These are phyloP conservation scores for Mamestra configurata DNA, from an alignment of 1,140 invertebrate genomes.

Conservation along the genomic window DNA sequence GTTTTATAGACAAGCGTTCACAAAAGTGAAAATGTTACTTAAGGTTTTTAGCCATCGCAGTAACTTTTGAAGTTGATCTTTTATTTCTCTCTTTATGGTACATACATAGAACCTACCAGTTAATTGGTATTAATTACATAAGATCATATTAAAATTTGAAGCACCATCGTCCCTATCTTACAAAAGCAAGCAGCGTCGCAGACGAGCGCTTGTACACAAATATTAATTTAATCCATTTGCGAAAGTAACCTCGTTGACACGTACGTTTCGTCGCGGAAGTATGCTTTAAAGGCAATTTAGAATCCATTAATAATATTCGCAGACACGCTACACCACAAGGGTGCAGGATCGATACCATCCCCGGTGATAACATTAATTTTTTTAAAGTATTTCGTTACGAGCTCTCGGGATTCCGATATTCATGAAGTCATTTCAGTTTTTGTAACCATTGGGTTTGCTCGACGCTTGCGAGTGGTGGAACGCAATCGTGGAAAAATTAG, in stretches of 20 bases:
- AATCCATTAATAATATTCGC: conserved; percentile 64
- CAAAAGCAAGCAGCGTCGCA: neutral
- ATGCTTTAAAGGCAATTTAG: conserved; percentile 62
- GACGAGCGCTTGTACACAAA: conserved; percentile 21
- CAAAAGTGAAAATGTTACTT: too few relatives aligned
- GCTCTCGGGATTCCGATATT: conserved; percentile 10
- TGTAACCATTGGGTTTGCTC: neutral
- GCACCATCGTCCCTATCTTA: neutral
- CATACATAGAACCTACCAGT: too few relatives aligned
- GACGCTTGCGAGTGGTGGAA: neutral
- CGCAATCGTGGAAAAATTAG: neutral
- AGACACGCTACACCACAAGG: conserved; percentile 49
- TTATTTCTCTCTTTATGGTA: too few relatives aligned
- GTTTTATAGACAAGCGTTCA: too few relatives aligned
- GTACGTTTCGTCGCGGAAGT: conserved; percentile 53
- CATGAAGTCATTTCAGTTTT: conserved; percentile 2
- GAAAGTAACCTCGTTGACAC: conserved; percentile 57
- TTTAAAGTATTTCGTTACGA: conserved; percentile 8
- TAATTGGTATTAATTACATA: too few relatives aligned
- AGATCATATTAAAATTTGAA: neutral
- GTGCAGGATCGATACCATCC: conserved; percentile 20
- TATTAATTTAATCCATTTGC: conserved; percentile 59
- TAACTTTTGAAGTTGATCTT: too few relatives aligned
- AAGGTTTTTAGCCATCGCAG: too few relatives aligned
- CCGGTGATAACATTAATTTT: conserved; percentile 28